phyloP scores from a whole-genome alignment of 2,797 vertebrate species.

The Ptychadena robeensis region DNA sequence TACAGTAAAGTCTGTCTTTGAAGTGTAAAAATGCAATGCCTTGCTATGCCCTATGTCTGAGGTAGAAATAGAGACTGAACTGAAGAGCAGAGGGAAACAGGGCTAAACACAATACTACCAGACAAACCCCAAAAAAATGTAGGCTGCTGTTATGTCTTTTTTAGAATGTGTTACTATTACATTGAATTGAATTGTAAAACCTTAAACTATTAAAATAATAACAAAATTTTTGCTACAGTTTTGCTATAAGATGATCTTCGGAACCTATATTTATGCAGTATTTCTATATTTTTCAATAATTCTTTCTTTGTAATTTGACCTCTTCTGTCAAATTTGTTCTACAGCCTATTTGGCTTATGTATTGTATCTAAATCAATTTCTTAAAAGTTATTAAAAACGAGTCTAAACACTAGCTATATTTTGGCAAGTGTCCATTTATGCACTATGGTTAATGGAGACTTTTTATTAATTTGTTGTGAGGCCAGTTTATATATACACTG shows the following conservation, averaged over 20 bases:
- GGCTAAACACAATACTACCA: too few species aligned
- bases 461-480: slow-evolving; percentile 29
- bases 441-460: slow-evolving; percentile 42
- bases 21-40: too few species aligned
- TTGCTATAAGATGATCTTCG: neutral
- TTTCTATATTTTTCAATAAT: neutral
- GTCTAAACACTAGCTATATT: slow-evolving; percentile 32
- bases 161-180: too few species aligned
- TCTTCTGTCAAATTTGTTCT: slow-evolving; percentile 41
- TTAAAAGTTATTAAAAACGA: slow-evolving; percentile 42
- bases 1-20: too few species aligned
- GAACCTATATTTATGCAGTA: neutral
- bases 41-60: too few species aligned
- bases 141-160: too few species aligned
- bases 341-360: slow-evolving; percentile 29
- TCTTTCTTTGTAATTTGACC: slow-evolving; percentile 25
- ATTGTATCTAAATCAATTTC: slow-evolving; percentile 40
- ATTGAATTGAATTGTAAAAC: too few species aligned
- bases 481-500: slow-evolving; percentile 24
- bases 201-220: too few species aligned
- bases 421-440: slow-evolving; percentile 43
- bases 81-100: too few species aligned
- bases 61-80: too few species aligned
- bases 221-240: too few species aligned
- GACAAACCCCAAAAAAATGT: too few species aligned